Percentiles rank a stretch among this genome's conserved stretches.
Conservation (phyloP, 1,140 invertebrate genomes). For the Drosophila lacteicornis region DNA sequence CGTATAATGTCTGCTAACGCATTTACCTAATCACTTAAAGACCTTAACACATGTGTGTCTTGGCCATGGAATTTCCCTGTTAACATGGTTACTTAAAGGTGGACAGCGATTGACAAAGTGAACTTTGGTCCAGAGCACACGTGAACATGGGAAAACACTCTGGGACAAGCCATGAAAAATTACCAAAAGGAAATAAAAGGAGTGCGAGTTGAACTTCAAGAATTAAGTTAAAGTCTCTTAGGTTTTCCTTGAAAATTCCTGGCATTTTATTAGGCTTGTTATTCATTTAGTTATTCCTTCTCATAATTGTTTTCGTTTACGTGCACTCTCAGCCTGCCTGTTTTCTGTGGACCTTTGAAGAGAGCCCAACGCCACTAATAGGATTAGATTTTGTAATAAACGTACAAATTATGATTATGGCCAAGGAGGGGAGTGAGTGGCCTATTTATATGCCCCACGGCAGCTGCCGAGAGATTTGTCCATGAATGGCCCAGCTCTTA, state of each 20-base stretch:
- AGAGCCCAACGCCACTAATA: constrained; percentile 28
- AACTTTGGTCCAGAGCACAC: constrained; percentile 10
- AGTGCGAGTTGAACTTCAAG: not conserved
- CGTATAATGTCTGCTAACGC: constrained; percentile 15
- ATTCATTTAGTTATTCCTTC: constrained; percentile 12
- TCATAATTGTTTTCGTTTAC: constrained; percentile 36
- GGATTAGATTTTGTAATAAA: constrained; percentile 40
- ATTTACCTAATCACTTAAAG: constrained; percentile 32
- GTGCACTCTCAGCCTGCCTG: constrained; percentile 1
- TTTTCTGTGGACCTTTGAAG: constrained; percentile 14
- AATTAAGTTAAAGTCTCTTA: not conserved
- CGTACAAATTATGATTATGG: constrained; percentile 28
- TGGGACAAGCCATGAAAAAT: not conserved
- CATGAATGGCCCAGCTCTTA: constrained; percentile 10
- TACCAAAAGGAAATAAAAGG: not conserved
- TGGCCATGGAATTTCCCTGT: constrained; percentile 28
- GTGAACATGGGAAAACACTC: constrained; percentile 39
- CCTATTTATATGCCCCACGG: constrained; percentile 1
- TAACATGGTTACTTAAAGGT: constrained; percentile 17
- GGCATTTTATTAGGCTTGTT: constrained; percentile 17
- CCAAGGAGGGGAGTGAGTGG: not conserved
- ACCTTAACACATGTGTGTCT: constrained; percentile 11
- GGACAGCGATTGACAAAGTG: constrained; percentile 8
- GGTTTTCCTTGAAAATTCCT: not conserved
- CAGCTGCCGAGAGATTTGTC: constrained; percentile 1